phyloP scores from a whole-genome alignment of 2,888 invertebrate species.

The Microchrysa polita region DNA sequence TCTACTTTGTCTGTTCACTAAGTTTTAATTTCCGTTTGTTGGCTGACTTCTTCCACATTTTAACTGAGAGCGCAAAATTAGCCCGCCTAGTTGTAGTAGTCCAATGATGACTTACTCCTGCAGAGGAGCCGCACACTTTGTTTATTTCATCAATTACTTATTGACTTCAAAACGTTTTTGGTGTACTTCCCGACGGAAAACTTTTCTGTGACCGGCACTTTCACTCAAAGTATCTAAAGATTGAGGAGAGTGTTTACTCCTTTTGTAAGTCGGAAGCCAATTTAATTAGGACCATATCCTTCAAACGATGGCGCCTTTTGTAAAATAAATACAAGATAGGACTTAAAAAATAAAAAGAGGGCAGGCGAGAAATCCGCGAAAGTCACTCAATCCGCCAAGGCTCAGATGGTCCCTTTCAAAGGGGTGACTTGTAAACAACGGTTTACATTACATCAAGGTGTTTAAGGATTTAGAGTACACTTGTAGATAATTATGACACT shows the following conservation, averaged over 20 bases:
- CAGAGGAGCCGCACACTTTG: not conserved
- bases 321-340: constrained; percentile 51
- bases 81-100: too few relatives aligned
- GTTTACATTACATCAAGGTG: constrained; percentile 55
- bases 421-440: constrained; percentile 51
- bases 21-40: constrained; percentile 42
- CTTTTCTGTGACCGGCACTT: not conserved
- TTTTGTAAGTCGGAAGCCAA: constrained; percentile 48
- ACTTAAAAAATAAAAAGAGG: constrained; percentile 10
- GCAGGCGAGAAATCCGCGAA: constrained; percentile 6
- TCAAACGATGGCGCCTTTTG: constrained; percentile 50
- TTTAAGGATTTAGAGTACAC: constrained; percentile 54
- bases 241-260: constrained; percentile 19
- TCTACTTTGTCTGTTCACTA: constrained; percentile 11
- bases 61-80: not conserved
- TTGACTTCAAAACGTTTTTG: not conserved
- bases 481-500: constrained; percentile 52
- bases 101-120: not conserved
- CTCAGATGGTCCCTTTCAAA: constrained; percentile 50
- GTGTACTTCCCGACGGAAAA: not conserved
- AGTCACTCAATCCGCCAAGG: constrained; percentile 47
- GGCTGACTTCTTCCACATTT: constrained; percentile 19
- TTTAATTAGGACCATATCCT: constrained; percentile 50
- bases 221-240: constrained; percentile 1
- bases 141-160: not conserved